Evolutionary conservation across 1,140 invertebrate species (phyloP), one percentile per base, ranked within the genome.

Genomic region (Solen grandis): DNA sequence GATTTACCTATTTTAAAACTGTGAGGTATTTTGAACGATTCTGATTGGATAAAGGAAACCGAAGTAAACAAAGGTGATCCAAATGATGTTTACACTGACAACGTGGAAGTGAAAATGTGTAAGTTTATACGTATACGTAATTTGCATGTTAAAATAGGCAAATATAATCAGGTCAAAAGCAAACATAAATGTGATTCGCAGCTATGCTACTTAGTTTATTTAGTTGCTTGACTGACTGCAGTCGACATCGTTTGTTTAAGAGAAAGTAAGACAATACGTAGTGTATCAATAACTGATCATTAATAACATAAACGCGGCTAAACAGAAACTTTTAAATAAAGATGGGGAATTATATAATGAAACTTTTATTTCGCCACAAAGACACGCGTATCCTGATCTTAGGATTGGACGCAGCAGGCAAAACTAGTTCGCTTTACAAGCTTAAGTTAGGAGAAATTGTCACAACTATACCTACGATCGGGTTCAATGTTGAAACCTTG

Each of bases 401-500:
- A n/a, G 98, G 98, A 54, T 93, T 99, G 63, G 98, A 99, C 93
- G 97, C 97, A 65, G 98, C 98, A 87, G 98, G 98, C 87, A 99
- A 99, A 94, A 99, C 98, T 3, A 99, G 98, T 68, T 99, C 99
- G 92, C 93, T 99, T 70, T 99, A 99, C 92, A 99, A 99, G 93
- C 93, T 99, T 73, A 99, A 99, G 93, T 66, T 99, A 60, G 98
- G 98, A 66, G 98, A 99, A 94, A 97, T 99, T 88, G 97, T 99
- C 5, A 99, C 97, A 25, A 99, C 98, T 14, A 99, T 99, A 93
- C 98, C 98, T 31, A 99, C 98, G 1, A 99, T 99, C 90, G 98
- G 95, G 27, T 97, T 97, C 93, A 97, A 97, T 94, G 96, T 97
- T 88, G 97, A 97, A 94, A 97, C 96, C 92, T 96, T 97, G 93